Evolutionary conservation across 2,113 vertebrate genomes (phyloP).

Genomic region (Promerops cafer): DNA sequence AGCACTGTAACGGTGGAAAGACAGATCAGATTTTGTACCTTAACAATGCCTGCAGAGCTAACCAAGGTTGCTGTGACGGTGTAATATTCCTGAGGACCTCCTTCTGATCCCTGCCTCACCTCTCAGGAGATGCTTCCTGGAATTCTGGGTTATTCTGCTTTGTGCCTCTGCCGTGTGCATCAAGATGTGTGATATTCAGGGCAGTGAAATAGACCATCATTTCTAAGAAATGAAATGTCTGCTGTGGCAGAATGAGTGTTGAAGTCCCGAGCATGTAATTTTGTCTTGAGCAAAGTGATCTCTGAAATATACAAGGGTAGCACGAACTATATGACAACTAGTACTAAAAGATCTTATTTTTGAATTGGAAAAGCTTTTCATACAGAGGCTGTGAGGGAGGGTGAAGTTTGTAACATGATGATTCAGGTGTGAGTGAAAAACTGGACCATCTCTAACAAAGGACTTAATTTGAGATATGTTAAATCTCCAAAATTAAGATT

Average conservation of each 20-base stretch:
- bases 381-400: neutral
- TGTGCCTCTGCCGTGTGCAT: neutral
- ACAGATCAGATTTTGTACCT: neutral
- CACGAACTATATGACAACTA: neutral
- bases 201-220: neutral
- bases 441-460: neutral
- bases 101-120: neutral
- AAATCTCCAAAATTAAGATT: neutral
- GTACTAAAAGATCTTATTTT: neutral
- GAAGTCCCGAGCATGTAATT: neutral
- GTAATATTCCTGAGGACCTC: neutral
- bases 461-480: neutral
- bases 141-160: conserved; percentile 5
- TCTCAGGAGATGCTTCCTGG: neutral
- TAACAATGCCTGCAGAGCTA: neutral
- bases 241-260: neutral
- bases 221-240: neutral
- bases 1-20: neutral
- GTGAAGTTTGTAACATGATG: neutral
- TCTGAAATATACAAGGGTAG: conserved; percentile 8
- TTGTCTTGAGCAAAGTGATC: conserved; percentile 12
- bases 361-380: neutral
- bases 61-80: neutral
- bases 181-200: neutral
- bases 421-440: neutral